Conservation (phyloP, 2,797 vertebrate genomes). For the Caiman crocodilus region DNA sequence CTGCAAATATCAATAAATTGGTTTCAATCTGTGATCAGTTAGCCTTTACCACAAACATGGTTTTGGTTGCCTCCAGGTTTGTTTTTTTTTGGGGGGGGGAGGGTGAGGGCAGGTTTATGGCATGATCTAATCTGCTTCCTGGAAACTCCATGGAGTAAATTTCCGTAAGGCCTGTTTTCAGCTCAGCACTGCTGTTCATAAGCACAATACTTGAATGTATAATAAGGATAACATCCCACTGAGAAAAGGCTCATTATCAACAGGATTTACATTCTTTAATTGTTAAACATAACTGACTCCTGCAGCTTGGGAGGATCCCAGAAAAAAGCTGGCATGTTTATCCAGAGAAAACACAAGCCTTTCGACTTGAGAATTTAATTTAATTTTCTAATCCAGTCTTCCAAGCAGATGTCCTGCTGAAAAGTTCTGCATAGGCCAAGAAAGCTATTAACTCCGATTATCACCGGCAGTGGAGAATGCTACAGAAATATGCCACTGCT, state of each 20-base stretch:
- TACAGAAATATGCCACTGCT: constrained; percentile 7
- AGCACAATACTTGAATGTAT: background rate
- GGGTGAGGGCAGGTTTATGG: background rate
- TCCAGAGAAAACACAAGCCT: constrained; percentile 25
- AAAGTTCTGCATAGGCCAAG: background rate
- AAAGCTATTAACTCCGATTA: constrained; percentile 26
- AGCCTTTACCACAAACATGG: background rate
- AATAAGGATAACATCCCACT: constrained; percentile 4
- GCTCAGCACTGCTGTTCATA: background rate
- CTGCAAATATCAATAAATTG: background rate
- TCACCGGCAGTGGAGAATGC: background rate
- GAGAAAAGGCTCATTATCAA: constrained; percentile 25
- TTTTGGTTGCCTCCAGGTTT: no score
- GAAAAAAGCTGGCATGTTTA: background rate
- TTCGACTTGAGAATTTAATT: constrained; percentile 16
- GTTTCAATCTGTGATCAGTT: background rate
- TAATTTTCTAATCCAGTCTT: constrained; percentile 36
- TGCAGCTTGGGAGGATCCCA: background rate
- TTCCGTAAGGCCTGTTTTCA: background rate
- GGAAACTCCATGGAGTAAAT: background rate
- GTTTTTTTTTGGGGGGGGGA: no score
- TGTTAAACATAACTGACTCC: constrained; percentile 9
- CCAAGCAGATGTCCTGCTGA: constrained; percentile 5
- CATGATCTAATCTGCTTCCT: background rate
- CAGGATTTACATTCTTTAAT: constrained; percentile 18